Evolutionary conservation across 2,797 vertebrate species (phyloP), one percentile per base, ranked within the genome.

Genomic region (Kryptopterus vitreolus): DNA sequence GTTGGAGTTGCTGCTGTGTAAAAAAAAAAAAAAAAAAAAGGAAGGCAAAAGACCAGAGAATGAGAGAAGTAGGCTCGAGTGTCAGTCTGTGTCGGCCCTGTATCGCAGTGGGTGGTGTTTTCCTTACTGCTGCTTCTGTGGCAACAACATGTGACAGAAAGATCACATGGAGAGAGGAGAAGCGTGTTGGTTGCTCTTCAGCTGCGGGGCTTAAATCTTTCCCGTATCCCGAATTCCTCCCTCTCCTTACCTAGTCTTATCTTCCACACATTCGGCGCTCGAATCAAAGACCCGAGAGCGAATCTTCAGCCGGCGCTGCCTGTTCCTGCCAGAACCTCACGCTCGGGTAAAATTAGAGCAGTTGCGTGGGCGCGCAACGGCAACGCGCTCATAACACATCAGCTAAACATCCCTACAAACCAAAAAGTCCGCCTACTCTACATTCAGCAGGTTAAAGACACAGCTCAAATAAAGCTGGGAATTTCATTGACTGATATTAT

Each of bases 91-190:
- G 85, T 86, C 82, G 83, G 81, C 88, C 87, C 88, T 81, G 85
- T 78, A 70, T 89, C 90, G 87, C 88, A 82, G 88, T 89, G 92
- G 91, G 91, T 88, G 92, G 90, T 88, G 90, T 90, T 91, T 92
- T 91, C 89, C 87, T 91, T 78, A 31, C 88, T 83, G 63, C 87
- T 87, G 76, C 87, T n/a, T n/a, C n/a, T n/a, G 76, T 91, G 89
- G 88, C 87, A 89, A 88, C 68, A 80, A 90, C 91, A 94, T 91
- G 93, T 93, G 91, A 93, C 92, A 88, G 88, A 22, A 83, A 88
- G 86, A 88, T 87, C 92, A 92, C 92, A 90, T 91, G 90, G 89
- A 85, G 84, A 83, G 81, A 78, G 69, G 77, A 50, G 79, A n/a
- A 80, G 63, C 55, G 43, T 76, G 70, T 80, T 78, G 59, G 83